phyloP scores from a whole-genome alignment of 2,888 invertebrate species.

The Gibbula magus region DNA sequence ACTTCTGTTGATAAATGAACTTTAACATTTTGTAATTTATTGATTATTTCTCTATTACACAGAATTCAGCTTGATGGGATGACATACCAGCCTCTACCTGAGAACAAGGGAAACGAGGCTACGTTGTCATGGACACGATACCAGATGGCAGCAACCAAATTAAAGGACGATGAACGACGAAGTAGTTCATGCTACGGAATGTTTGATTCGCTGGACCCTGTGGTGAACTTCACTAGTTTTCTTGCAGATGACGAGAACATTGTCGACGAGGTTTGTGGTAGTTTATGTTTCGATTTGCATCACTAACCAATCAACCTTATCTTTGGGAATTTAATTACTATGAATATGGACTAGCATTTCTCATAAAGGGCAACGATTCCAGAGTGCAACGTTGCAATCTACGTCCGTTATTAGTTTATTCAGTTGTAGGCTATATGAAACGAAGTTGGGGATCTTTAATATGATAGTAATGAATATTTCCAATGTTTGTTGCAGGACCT shows the following conservation, averaged over 20 bases:
- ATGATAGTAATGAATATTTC: neutral
- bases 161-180: slow-evolving; percentile 51
- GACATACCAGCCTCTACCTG: slow-evolving; percentile 56
- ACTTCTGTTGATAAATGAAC: too few species aligned
- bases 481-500: slow-evolving; percentile 46
- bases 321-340: too few species aligned
- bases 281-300: too few species aligned
- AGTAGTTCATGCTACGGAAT: slow-evolving; percentile 56
- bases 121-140: slow-evolving; percentile 59
- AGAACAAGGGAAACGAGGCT: slow-evolving; percentile 49
- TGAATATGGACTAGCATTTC: too few species aligned
- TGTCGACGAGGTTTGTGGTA: slow-evolving; percentile 49
- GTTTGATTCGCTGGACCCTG: slow-evolving; percentile 52
- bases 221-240: slow-evolving; percentile 54
- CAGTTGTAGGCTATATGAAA: neutral
- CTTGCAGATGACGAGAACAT: slow-evolving; percentile 57
- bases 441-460: too few species aligned
- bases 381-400: too few species aligned
- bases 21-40: too few species aligned
- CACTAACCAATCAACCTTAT: too few species aligned
- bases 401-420: neutral
- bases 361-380: too few species aligned
- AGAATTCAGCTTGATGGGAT: slow-evolving; percentile 41
- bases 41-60: neutral
- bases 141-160: slow-evolving; percentile 58